Evolutionary conservation across 2,888 invertebrate species (phyloP), one percentile per base, ranked within the genome.

Genomic region (Chrysotoxum bicinctum): DNA sequence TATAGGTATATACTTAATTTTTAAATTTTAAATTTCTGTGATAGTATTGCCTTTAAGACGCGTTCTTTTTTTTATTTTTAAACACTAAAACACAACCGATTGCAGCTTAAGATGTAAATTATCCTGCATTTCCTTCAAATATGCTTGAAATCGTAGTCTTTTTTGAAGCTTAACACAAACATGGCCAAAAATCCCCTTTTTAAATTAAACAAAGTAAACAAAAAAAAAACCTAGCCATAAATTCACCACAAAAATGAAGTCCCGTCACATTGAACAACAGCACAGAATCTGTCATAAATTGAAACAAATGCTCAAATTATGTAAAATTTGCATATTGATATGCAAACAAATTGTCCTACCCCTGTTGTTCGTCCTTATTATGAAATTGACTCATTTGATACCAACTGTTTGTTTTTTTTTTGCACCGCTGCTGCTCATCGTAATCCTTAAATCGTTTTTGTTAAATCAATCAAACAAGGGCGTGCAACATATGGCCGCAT

Each of bases 381-480:
- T 81, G 69, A 81, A 77, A 85, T 85, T 77, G 76, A 73, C 68
- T 85, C 85, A 69, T 85, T 81, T 81, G 69, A 76, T 68, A 73
- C 66, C 37, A 48, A 60, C 72, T 45, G 45, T 45, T 40, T n/a
- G 43, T 62, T 9, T 64, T 7, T 16, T 43, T 56, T 16, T 6
- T 32, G 23, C 26, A 37, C 58, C 35, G 21, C 69, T 35, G 60
- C 52, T 76, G 48, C 76, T 76, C 72, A 30, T 58, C 26, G 76
- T 81, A 85, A 85, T 85, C 85, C 85, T 85, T 81, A 85, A 85
- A 85, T 85, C 81, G 85, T 56, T 80, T 72, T 73, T 70, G 69
- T 85, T 85, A 85, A 85, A 85, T 85, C 85, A 85, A 81, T 85
- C 85, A 85, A 85, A 85, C 81, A 85, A 85, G 85, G 85, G 81